Evolutionary conservation across 2,888 invertebrate species (phyloP).

Genomic region (Leptopilina drosophilae): DNA sequence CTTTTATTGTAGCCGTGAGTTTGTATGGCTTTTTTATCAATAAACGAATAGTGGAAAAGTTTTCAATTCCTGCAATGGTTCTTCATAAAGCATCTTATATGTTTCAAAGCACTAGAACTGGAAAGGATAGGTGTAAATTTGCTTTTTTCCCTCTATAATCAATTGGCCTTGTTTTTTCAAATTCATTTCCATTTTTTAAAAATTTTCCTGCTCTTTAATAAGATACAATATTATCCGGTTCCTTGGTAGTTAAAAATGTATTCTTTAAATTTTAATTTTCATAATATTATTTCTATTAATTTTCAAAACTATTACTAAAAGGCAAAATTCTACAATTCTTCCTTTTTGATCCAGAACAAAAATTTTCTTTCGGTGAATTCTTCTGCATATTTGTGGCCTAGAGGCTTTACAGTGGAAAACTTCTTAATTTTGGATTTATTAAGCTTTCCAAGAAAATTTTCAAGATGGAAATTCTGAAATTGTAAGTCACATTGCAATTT

Average conservation of each 20-base stretch:
- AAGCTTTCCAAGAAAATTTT: conserved; percentile 53
- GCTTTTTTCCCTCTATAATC: background rate
- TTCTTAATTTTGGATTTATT: conserved; percentile 49
- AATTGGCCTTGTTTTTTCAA: background rate
- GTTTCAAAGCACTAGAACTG: background rate
- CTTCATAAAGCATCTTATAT: background rate
- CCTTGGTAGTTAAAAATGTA: background rate
- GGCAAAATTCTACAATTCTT: background rate
- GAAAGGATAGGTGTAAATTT: background rate
- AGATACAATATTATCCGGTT: background rate
- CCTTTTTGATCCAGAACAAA: background rate
- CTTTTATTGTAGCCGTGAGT: background rate
- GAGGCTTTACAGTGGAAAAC: conserved; percentile 47
- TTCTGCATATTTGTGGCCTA: conserved; percentile 56
- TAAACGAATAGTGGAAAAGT: background rate
- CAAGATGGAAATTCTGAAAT: conserved; percentile 53
- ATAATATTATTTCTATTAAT: background rate
- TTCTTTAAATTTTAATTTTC: no score
- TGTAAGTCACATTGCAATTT: background rate
- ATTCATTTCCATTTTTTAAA: background rate
- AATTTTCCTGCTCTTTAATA: background rate
- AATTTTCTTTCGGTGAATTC: conserved; percentile 42
- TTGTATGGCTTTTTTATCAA: background rate
- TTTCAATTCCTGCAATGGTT: background rate
- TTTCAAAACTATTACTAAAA: background rate